Percentiles rank a stretch among this genome's conserved stretches.
phyloP scores from a whole-genome alignment of 2,113 vertebrate species.

The Aramus guarauna region DNA sequence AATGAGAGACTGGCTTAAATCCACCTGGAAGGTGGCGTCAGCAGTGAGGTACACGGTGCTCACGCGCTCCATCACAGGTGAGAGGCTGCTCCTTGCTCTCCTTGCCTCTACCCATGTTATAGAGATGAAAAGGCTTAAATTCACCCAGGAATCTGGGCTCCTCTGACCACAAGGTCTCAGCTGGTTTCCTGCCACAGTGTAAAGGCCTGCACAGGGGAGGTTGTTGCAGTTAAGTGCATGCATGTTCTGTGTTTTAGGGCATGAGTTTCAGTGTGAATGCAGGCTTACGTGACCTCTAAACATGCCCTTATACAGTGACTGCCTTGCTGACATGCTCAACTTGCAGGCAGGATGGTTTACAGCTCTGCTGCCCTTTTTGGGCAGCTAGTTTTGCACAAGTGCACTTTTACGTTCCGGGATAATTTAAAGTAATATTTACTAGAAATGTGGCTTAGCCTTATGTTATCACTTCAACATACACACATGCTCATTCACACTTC shows the following conservation, averaged over 20 bases:
- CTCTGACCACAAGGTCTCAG: neutral
- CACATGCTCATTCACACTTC: slow-evolving; percentile 48
- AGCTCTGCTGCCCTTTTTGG: slow-evolving; percentile 59
- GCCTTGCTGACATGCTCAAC: neutral
- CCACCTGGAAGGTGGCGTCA: neutral
- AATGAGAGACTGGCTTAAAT: neutral
- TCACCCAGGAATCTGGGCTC: neutral
- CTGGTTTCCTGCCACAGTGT: neutral
- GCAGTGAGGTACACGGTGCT: neutral
- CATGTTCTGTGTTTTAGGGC: neutral
- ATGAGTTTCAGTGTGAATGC: neutral
- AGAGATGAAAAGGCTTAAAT: neutral
- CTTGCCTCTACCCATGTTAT: fast-evolving
- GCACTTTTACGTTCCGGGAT: slow-evolving; percentile 43
- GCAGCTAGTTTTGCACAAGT: slow-evolving; percentile 41
- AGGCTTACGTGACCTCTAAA: slow-evolving; percentile 42
- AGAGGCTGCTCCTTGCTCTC: neutral
- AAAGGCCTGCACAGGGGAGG: fast-evolving
- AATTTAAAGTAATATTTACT: slow-evolving; percentile 60
- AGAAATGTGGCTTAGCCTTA: slow-evolving; percentile 46
- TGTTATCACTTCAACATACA: slow-evolving; percentile 43
- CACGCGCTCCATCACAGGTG: fast-evolving
- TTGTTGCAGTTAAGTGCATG: neutral
- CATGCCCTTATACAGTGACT: slow-evolving; percentile 48
- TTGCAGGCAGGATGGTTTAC: slow-evolving; percentile 15